A percentile compares a stretch with the other conserved stretches of the same genome.
Evolutionary conservation across 2,888 invertebrate species (phyloP).

Genomic region (Gortyna flavago): DNA sequence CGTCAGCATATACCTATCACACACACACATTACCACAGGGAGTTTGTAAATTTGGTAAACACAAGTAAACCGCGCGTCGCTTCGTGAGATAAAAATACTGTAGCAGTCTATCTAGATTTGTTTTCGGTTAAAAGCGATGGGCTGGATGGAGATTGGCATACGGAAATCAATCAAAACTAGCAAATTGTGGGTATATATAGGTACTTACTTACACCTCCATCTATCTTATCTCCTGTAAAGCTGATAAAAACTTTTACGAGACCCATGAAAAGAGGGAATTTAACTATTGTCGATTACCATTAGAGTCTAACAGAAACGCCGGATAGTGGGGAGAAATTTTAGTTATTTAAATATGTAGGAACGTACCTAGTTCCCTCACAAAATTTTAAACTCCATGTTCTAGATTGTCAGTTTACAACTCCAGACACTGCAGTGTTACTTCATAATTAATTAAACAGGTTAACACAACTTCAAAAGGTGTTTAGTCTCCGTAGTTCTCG

Average conservation of each 20-base stretch:
- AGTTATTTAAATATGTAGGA: background rate
- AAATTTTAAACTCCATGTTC: background rate
- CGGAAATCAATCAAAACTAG: background rate
- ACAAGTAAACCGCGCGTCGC: background rate
- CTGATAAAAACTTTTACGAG: too few species aligned
- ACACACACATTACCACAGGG: background rate
- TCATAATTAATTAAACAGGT: conserved; percentile 26
- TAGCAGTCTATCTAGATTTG: background rate
- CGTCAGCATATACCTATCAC: too few species aligned
- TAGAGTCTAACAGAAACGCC: too few species aligned
- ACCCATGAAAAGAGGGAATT: too few species aligned
- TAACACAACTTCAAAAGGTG: conserved; percentile 21
- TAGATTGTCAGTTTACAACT: background rate
- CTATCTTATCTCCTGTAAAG: background rate
- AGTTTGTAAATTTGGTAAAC: background rate
- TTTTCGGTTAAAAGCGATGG: background rate
- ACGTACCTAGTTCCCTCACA: background rate
- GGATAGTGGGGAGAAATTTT: too few species aligned
- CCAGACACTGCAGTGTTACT: background rate
- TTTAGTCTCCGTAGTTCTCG: conserved; percentile 1
- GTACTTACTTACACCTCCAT: background rate
- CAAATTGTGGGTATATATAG: background rate
- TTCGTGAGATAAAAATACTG: background rate
- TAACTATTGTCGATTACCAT: too few species aligned
- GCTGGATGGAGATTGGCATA: background rate